Evolutionary conservation across 92 coral and sea anemone genomes (phyloP).

Genomic region (Bergia sp.): DNA sequence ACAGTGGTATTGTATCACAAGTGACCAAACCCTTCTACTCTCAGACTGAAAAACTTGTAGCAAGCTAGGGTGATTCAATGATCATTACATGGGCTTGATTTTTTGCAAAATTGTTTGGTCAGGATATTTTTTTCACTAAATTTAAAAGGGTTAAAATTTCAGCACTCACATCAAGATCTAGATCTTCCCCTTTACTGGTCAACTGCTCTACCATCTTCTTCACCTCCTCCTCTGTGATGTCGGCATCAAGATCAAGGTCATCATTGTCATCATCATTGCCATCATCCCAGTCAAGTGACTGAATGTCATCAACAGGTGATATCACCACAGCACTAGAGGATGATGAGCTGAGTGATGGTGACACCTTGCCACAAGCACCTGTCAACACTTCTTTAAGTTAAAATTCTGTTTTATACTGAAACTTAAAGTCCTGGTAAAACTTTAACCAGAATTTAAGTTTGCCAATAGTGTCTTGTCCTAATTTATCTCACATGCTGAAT

Average conservation of each 20-base stretch:
- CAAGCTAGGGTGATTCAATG: no score
- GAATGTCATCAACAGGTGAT: slow-evolving; percentile 75
- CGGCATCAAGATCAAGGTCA: slow-evolving; percentile 67
- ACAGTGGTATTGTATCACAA: no score
- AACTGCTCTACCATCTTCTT: no score
- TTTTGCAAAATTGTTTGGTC: no score
- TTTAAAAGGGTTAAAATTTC: no score
- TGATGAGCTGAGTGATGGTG: slow-evolving; percentile 75
- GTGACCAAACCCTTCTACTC: no score
- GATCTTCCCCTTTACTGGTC: no score
- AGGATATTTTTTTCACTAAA: no score
- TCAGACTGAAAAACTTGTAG: no score
- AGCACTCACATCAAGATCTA: no score
- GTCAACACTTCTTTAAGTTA: slow-evolving; percentile 4
- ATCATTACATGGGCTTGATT: no score
- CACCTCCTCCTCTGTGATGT: slow-evolving; percentile 59
- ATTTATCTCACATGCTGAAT: no score
- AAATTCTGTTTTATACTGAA: neutral
- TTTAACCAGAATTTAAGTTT: neutral
- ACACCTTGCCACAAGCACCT: slow-evolving; percentile 30
- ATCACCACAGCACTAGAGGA: slow-evolving; percentile 87
- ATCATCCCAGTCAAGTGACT: slow-evolving; percentile 79
- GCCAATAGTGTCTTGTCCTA: neutral
- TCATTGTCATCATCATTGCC: slow-evolving; percentile 87
- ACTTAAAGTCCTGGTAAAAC: neutral